These are phyloP conservation scores for Esox lucius DNA, from an alignment of 2,797 vertebrate genomes.

Conservation along the genomic window DNA sequence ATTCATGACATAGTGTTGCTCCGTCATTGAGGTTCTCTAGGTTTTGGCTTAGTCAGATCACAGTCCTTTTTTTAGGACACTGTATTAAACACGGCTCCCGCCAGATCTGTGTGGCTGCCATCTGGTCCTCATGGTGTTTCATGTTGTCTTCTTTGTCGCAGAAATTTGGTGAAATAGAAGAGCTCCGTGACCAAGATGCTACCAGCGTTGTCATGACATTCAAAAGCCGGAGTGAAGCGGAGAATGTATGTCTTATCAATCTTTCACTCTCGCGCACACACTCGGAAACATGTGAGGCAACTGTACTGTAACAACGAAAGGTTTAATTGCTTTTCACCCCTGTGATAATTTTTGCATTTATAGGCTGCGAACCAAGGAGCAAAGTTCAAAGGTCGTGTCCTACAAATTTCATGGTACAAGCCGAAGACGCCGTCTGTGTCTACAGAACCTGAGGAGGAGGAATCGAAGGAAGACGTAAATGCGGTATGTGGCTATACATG, in stretches of 20 bases:
- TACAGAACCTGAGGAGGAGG: conserved; percentile 91
- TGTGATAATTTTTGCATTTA: background rate
- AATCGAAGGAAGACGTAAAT: conserved; percentile 91
- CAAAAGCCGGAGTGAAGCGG: conserved; percentile 86
- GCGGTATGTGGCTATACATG: conserved; percentile 46
- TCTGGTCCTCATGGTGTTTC: background rate
- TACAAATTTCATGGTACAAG: conserved; percentile 97
- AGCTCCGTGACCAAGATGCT: conserved; percentile 85
- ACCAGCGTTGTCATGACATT: conserved; percentile 86
- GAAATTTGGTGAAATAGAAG: conserved; percentile 91
- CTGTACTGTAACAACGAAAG: background rate
- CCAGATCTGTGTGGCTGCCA: background rate
- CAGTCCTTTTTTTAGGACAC: no score
- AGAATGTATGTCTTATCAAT: conserved; percentile 79
- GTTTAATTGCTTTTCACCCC: background rate
- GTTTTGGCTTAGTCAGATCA: no score
- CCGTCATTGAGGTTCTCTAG: no score
- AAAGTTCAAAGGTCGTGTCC: conserved; percentile 92
- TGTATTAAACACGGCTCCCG: background rate
- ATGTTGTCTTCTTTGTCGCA: conserved; percentile 42
- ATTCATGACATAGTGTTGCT: no score
- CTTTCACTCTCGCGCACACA: background rate
- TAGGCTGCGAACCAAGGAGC: conserved; percentile 96
- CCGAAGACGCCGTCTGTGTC: conserved; percentile 91
- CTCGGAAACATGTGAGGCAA: background rate